Base-by-base conservation (phyloP, 2,113 vertebrate genomes). In the Mugil cephalus region DNA sequence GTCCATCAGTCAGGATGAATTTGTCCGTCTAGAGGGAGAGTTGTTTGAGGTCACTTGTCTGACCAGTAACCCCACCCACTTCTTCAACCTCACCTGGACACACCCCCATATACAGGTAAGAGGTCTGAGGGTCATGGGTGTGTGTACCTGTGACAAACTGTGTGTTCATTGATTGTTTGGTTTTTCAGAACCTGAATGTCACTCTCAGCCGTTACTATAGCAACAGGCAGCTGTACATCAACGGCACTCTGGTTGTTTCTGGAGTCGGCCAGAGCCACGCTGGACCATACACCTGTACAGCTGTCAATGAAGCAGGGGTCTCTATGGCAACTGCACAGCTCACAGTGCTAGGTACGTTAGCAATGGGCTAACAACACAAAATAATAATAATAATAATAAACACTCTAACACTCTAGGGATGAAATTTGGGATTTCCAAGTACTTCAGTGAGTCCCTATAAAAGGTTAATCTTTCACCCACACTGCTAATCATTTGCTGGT, bases 11-110 rank as follows among this genome's bases (percentile, higher is more conserved):
- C 75, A 91, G 30, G 71, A 34, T 0, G 76, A 94, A 7, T 69
- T 92, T 0, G 85, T 97, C 17, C 84, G 90, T 42, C 91, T 97
- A 0, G 80, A 78, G 21, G 97, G 97, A 0, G 96, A 99, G 77
- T 54, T 2, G 6, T 96, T 97, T 42, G 1, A 74, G 4, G 90
- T 96, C 30, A 85, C 82, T 51, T 99, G 97, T 80, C 50, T 70
- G 36, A 61, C 87, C 60, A 88, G 12, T 12, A 83, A 94, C 38
- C 65, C 84, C 0, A 47, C 76, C 4, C 64, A 89, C 45, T 62
- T 69, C 7, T 74, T 74, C 79, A 79, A 0, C 0, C 4, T 93
- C 75, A 79, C 40, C 42, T 96, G 96, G 95, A 84, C 58, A 19
- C 56, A 86, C 79, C 72, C 81, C 0, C 13, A 24, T 7, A 24